Conservation (phyloP, 2,888 invertebrate species). For the Andrena bucephala region DNA sequence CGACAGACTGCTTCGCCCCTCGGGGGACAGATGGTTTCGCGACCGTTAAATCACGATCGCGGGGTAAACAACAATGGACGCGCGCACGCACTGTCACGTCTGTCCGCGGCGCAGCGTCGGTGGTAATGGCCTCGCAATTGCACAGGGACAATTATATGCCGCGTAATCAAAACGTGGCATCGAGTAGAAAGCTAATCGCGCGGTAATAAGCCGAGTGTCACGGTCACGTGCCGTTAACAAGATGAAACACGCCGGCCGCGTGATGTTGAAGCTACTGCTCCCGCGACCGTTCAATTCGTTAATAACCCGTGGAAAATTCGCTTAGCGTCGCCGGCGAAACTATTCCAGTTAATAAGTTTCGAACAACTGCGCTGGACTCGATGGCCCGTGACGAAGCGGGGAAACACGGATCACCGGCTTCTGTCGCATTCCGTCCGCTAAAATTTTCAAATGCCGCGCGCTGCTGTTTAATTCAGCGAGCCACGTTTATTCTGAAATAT, state of each 20-base stretch:
- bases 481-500: no score
- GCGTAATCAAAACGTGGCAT: conserved; percentile 50
- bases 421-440: neutral
- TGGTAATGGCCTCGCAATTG: conserved; percentile 26
- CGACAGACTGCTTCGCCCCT: neutral
- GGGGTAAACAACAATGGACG: conserved; percentile 8
- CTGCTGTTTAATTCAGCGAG: no score
- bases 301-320: conserved; percentile 21
- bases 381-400: no score
- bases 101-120: neutral
- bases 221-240: conserved; percentile 38
- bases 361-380: conserved; percentile 24
- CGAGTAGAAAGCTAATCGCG: conserved; percentile 36
- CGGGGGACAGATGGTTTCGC: neutral
- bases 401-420: no score
- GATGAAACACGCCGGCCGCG: conserved; percentile 32
- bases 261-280: conserved; percentile 6
- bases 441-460: conserved; percentile 5
- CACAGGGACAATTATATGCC: conserved; percentile 19
- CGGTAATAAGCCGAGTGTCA: conserved; percentile 35
- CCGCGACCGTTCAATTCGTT: conserved; percentile 20
- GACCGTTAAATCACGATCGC: conserved; percentile 11
- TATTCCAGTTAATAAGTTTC: conserved; percentile 17
- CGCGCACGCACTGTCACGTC: neutral
- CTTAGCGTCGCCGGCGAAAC: conserved; percentile 13